A percentile compares a stretch with the other conserved stretches of the same genome.
Evolutionary conservation across 2,888 invertebrate genomes (phyloP).

Genomic region (Dynastes grantii): DNA sequence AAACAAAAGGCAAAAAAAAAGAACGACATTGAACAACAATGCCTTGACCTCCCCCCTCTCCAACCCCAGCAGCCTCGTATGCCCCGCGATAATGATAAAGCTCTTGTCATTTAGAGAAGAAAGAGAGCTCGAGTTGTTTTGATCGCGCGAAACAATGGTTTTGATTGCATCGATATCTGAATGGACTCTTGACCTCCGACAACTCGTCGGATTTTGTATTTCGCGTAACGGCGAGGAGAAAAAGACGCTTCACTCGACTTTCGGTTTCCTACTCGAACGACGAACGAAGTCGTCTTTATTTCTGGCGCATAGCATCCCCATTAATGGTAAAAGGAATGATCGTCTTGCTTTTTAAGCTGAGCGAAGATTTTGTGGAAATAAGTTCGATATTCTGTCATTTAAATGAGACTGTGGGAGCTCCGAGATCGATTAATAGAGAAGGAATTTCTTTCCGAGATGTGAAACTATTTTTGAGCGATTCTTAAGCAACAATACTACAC

Average conservation of each 20-base stretch:
- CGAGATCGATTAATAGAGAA: too few relatives aligned
- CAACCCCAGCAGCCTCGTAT: too few relatives aligned
- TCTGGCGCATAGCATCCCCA: neutral
- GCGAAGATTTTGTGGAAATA: neutral
- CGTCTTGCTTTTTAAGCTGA: too few relatives aligned
- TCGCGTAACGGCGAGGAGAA: conserved; percentile 7
- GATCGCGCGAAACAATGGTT: conserved; percentile 54
- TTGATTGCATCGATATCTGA: conserved; percentile 60
- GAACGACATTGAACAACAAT: neutral
- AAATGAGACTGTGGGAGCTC: neutral
- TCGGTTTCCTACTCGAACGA: neutral
- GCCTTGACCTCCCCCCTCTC: neutral
- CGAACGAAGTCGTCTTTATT: neutral
- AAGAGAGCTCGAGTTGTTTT: conserved; percentile 23
- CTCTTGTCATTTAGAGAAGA: neutral
- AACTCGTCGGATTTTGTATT: conserved; percentile 28
- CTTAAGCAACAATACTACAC: too few relatives aligned
- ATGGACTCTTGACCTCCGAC: conserved; percentile 57
- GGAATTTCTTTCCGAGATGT: too few relatives aligned
- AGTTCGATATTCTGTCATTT: neutral
- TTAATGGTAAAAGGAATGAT: neutral
- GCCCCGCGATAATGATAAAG: neutral
- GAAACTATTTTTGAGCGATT: too few relatives aligned
- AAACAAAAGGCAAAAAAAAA: neutral
- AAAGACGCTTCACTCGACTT: conserved; percentile 11